Evolutionary conservation across 2,888 invertebrate genomes (phyloP), one percentile per base, ranked within the genome.

Genomic region (Elmis aenea): DNA sequence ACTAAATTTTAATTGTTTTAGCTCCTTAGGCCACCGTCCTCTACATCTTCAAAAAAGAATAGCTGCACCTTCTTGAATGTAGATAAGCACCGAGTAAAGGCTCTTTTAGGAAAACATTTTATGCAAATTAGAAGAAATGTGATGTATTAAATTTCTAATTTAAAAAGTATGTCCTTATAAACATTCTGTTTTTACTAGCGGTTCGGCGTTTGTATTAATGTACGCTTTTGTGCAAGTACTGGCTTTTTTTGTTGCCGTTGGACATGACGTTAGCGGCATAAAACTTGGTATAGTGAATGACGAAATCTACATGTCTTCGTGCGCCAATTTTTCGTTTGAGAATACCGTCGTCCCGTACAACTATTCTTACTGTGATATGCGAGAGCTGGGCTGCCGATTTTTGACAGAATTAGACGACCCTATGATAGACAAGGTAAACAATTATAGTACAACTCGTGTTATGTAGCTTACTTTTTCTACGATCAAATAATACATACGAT

Each of bases 171-270:
- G n/a, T n/a, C n/a, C n/a, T n/a, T n/a, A n/a, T n/a, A n/a, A n/a
- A n/a, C n/a, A n/a, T n/a, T n/a, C n/a, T 5, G 5, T 29, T 18
- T 42, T 42, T 70, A 71, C n/a, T 68, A 90, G 89, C 4, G 85
- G 89, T 18, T 69, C 92, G 14, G 66, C 84, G 45, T 93, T 93
- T 65, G 81, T 90, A 45, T 68, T 91, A 39, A 52, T 87, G 35
- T 83, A 93, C 57, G 93, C 93, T 8, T 69, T 92, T 9, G 70
- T 91, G 13, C 84, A 92, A 75, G 75, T 85, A 42, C 71, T 80
- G 22, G 74, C 85, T 20, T 92, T 93, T 66, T 85, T 90, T 67
- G 63, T 82, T 35, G 83, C 90, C 14, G 78, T 90, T 31, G 90
- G 90, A 1, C 77, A 78, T 28, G 84, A 90, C 53, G 85, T 87